phyloP scores from a whole-genome alignment of 37 sponge, comb jelly and placozoan genomes.

The Beroe forskalii region DNA sequence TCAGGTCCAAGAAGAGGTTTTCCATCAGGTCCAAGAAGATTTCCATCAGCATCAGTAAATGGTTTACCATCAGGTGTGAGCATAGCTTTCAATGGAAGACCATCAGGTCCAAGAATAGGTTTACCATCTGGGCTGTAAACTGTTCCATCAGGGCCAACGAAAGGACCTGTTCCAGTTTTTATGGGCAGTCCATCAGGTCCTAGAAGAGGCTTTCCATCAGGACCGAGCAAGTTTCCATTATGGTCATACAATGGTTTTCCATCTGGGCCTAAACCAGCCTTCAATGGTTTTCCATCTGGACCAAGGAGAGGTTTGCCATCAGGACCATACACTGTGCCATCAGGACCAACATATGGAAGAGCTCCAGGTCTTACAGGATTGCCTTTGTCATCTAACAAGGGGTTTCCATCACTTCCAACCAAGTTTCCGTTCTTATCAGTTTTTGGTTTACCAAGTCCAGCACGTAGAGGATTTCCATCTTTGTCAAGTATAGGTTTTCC shows the following conservation, averaged over 20 bases:
- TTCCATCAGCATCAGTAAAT: slow-evolving; percentile 52
- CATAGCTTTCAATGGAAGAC: slow-evolving; percentile 58
- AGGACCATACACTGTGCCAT: slow-evolving; percentile 60
- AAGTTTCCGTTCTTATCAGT: slow-evolving; percentile 57
- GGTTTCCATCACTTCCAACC: slow-evolving; percentile 39
- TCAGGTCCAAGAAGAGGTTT: slow-evolving; percentile 53
- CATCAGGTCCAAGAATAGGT: slow-evolving; percentile 65
- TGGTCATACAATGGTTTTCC: slow-evolving; percentile 46
- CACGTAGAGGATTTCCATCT: slow-evolving; percentile 41
- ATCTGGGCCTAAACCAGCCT: slow-evolving; percentile 60
- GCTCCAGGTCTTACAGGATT: slow-evolving; percentile 28
- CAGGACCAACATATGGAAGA: slow-evolving; percentile 35
- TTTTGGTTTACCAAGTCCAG: slow-evolving; percentile 35
- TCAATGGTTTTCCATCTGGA: slow-evolving; percentile 56
- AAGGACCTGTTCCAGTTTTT: slow-evolving; percentile 38
- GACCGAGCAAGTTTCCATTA: slow-evolving; percentile 50
- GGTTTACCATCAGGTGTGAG: slow-evolving; percentile 58
- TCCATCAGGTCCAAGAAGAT: slow-evolving; percentile 60
- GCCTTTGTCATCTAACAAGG: background rate
- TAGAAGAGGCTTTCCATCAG: slow-evolving; percentile 59
- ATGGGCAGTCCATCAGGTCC: slow-evolving; percentile 60
- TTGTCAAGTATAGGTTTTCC: slow-evolving; percentile 33
- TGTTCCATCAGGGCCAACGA: slow-evolving; percentile 55
- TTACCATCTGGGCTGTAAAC: slow-evolving; percentile 43
- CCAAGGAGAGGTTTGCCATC: slow-evolving; percentile 62